Evolutionary conservation across 2,113 vertebrate species (phyloP).

Genomic region (Lepisosteus osseus): DNA sequence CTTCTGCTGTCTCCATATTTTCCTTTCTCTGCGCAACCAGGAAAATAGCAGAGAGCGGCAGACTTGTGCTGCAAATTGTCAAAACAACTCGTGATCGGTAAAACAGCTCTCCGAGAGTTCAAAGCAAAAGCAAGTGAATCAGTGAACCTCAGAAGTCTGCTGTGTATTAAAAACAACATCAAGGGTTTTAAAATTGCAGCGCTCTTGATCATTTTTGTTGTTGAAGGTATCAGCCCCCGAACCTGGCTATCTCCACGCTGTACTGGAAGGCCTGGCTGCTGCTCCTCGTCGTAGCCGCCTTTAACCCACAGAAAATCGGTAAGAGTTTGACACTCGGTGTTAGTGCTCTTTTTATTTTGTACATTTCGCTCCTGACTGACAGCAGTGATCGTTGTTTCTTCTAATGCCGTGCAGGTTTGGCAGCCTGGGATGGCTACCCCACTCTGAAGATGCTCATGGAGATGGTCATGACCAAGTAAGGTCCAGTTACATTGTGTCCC

Average conservation of each 20-base stretch:
- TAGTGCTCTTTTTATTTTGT: neutral
- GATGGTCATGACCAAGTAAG: slow-evolving; percentile 98
- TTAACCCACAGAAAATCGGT: slow-evolving; percentile 98
- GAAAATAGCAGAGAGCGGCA: too few species aligned
- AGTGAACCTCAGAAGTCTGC: too few species aligned
- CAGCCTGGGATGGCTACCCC: slow-evolving; percentile 95
- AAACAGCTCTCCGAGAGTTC: too few species aligned
- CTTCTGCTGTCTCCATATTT: too few species aligned
- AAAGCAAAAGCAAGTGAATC: too few species aligned
- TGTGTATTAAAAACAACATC: too few species aligned
- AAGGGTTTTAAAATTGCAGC: too few species aligned
- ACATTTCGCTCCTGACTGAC: neutral
- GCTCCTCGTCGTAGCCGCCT: slow-evolving; percentile 89
- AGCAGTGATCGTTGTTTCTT: neutral
- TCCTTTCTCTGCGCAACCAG: too few species aligned
- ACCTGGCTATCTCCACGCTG: slow-evolving; percentile 90
- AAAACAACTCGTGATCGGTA: too few species aligned
- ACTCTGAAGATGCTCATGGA: slow-evolving; percentile 99
- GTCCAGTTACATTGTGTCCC: neutral
- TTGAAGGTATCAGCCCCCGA: slow-evolving; percentile 90
- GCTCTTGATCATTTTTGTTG: neutral
- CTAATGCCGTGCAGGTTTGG: slow-evolving; percentile 66
- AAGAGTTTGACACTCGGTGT: slow-evolving; percentile 24
- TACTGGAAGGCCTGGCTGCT: slow-evolving; percentile 98
- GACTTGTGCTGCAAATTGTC: too few species aligned